Evolutionary conservation across 2,888 invertebrate species (phyloP), one percentile per base, ranked within the genome.

Genomic region (Liodrosophila aerea): DNA sequence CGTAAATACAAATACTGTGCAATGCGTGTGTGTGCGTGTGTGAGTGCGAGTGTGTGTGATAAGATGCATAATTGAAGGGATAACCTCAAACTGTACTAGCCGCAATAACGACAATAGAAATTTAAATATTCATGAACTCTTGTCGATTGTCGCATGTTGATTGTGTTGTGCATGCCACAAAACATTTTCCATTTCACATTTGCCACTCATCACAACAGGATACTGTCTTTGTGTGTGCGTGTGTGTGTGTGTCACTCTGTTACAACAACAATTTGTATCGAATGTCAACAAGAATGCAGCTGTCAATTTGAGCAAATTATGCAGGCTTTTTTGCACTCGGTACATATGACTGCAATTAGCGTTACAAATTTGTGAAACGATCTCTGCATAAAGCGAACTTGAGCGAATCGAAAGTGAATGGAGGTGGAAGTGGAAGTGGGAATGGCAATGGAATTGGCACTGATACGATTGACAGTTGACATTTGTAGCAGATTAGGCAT

Each of bases 401-500:
- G 39, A 7, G 7, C n/a, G 27, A 8, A 12, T 30, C 12, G 22
- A 18, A 33, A 2, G 12, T 3, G 7, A 47, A 11, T 13, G n/a
- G n/a, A n/a, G n/a, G n/a, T n/a, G n/a, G n/a, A n/a, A n/a, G n/a
- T n/a, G n/a, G n/a, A n/a, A n/a, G n/a, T n/a, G n/a, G n/a, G n/a
- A n/a, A n/a, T n/a, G n/a, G n/a, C n/a, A n/a, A n/a, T n/a, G 8
- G 12, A 37, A 22, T 33, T 37, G 8, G 13, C 37, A 37, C 27
- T 22, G n/a, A 45, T 15, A 47, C 67, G 68, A 76, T 73, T 75
- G 77, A 80, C 75, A 78, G 62, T 51, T 75, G 75, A 75, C 75
- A 81, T 63, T 78, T 72, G 81, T 67, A 74, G 51, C 70, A 58
- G 77, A 73, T 77, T 77, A 78, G 66, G 62, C 71, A 68, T 67